These are phyloP conservation scores for Mormyrus iriodes DNA, from an alignment of 2,113 vertebrate genomes.

Conservation along the genomic window DNA sequence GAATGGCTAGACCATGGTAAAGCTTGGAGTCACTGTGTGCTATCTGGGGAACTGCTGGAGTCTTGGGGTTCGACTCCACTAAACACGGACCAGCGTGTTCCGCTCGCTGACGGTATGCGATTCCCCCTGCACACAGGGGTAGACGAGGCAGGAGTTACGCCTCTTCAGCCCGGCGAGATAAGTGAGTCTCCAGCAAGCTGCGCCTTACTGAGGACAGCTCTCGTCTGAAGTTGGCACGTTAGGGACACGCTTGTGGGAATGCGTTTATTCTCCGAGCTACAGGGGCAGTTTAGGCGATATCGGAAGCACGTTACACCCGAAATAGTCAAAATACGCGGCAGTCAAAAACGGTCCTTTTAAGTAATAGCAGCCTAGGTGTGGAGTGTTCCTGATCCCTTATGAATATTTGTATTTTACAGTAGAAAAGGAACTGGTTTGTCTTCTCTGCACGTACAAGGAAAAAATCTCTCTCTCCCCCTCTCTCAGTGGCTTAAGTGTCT, in stretches of 20 bases:
- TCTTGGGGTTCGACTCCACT: no score
- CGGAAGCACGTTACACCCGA: neutral
- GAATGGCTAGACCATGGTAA: neutral
- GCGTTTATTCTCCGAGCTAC: neutral
- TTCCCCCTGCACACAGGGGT: no score
- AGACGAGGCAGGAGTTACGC: no score
- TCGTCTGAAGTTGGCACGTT: neutral
- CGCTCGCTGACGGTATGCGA: no score
- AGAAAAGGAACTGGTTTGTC: neutral
- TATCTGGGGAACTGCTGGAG: neutral
- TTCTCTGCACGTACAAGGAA: neutral
- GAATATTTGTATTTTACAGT: neutral
- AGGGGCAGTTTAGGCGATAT: neutral
- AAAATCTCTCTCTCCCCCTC: neutral
- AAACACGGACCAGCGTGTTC: no score
- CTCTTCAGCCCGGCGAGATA: no score
- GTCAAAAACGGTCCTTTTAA: neutral
- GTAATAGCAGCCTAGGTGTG: neutral
- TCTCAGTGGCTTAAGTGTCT: neutral
- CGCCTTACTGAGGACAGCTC: no score
- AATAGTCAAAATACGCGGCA: neutral
- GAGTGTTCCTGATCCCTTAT: neutral
- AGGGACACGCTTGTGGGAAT: neutral
- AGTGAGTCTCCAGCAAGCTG: no score
- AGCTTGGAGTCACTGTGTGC: neutral